A percentile compares a stretch with the other conserved stretches of the same genome.
Conservation (phyloP, 2,797 vertebrate species). For the Paguma larvata region DNA sequence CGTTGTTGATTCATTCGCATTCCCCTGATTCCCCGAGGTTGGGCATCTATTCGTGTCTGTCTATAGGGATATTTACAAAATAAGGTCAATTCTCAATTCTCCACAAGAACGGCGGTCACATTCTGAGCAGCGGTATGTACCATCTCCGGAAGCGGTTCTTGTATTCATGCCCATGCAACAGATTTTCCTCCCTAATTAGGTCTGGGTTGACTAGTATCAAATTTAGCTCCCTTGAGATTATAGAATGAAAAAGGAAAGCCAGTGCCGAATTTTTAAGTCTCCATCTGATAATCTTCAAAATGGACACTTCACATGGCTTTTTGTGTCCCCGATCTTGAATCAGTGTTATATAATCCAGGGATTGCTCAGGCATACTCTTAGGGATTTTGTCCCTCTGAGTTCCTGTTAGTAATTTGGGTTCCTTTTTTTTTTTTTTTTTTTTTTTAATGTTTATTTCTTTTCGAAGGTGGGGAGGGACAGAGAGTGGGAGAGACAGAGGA, state of each 20-base stretch:
- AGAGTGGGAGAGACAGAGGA: too few relatives aligned
- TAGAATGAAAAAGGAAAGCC: not conserved
- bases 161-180: conserved; percentile 20
- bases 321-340: not conserved
- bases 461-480: too few relatives aligned
- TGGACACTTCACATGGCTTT: not conserved
- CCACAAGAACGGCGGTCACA: not conserved
- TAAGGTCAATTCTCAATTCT: not conserved
- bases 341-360: not conserved
- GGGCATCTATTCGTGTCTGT: not conserved
- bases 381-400: not conserved
- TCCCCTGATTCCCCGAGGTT: not conserved
- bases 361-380: not conserved
- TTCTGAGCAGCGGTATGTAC: not conserved
- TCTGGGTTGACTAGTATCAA: not conserved
- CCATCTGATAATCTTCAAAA: conserved; percentile 17
- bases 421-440: not conserved
- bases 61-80: not conserved
- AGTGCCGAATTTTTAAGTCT: not conserved
- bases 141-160: not conserved
- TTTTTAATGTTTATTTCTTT: too few relatives aligned
- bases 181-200: conserved; percentile 19
- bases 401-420: not conserved
- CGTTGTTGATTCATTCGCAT: not conserved
- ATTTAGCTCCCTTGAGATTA: not conserved